Evolutionary conservation across 53 echinoderm and acorn worm species (phyloP).

Genomic region (Patiria pectinifera): DNA sequence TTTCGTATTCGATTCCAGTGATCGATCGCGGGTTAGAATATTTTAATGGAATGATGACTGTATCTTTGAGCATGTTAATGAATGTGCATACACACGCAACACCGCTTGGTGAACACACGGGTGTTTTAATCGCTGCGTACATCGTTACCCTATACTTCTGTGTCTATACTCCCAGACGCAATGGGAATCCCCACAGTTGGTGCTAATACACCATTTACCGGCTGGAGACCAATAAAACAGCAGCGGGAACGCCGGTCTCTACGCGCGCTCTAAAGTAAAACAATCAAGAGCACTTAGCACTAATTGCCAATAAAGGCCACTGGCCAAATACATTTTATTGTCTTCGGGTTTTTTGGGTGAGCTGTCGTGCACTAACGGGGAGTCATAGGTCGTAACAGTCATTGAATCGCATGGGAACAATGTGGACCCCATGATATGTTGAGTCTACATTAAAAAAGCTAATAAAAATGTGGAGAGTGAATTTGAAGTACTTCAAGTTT

Average conservation of each 20-base stretch:
- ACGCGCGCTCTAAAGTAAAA: conserved; percentile 14
- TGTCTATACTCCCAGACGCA: neutral
- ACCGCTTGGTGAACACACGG: no score
- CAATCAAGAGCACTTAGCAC: conserved; percentile 62
- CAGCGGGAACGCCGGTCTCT: neutral
- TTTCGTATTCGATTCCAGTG: no score
- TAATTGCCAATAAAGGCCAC: conserved; percentile 55
- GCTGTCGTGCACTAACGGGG: neutral
- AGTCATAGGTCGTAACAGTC: neutral
- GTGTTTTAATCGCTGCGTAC: no score
- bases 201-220: conserved; percentile 35
- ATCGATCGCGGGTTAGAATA: no score
- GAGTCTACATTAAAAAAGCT: no score
- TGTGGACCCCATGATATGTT: no score
- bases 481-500: no score
- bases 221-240: conserved; percentile 31
- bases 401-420: no score
- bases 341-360: neutral
- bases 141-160: neutral
- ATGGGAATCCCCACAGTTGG: conserved; percentile 30
- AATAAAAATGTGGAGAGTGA: no score
- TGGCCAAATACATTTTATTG: conserved; percentile 56
- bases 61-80: no score
- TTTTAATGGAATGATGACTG: no score
- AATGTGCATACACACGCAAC: no score